phyloP scores from a whole-genome alignment of 37 sponge, comb jelly and placozoan genomes.

The Tethya wilhelma region DNA sequence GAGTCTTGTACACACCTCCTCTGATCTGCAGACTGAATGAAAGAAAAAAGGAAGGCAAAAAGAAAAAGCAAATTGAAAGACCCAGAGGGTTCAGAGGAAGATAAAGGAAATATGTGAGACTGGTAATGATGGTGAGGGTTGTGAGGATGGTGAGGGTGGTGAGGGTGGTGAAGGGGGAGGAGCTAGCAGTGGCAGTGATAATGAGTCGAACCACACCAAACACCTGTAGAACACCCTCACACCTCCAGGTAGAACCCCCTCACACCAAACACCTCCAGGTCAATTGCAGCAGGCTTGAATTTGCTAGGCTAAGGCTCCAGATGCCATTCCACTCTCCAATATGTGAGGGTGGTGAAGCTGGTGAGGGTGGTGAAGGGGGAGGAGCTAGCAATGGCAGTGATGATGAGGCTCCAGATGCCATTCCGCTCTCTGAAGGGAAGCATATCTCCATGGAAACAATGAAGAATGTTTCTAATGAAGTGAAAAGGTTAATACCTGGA shows the following conservation, averaged over 20 bases:
- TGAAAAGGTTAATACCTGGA: neutral
- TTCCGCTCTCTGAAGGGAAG: slow-evolving; percentile 13
- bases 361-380: neutral
- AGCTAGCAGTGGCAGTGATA: neutral
- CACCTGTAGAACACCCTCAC: too few species aligned
- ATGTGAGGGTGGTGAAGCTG: neutral
- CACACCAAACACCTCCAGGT: too few species aligned
- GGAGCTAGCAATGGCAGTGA: neutral
- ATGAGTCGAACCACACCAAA: too few species aligned
- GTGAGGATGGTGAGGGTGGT: slow-evolving; percentile 1
- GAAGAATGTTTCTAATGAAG: neutral
- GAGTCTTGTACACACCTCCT: neutral
- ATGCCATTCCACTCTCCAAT: slow-evolving; percentile 10
- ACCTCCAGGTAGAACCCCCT: too few species aligned
- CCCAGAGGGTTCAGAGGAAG: neutral
- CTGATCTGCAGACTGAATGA: neutral
- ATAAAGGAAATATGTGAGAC: too few species aligned
- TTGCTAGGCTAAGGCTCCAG: slow-evolving; percentile 38
- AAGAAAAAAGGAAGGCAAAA: neutral
- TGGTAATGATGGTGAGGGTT: neutral
- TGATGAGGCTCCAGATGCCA: slow-evolving; percentile 39
- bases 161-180: neutral
- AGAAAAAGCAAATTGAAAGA: neutral
- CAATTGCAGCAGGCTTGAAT: too few species aligned
- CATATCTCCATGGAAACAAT: slow-evolving; percentile 1